Evolutionary conservation across 1,140 invertebrate genomes (phyloP).

Genomic region (Zaprionus nigranus): DNA sequence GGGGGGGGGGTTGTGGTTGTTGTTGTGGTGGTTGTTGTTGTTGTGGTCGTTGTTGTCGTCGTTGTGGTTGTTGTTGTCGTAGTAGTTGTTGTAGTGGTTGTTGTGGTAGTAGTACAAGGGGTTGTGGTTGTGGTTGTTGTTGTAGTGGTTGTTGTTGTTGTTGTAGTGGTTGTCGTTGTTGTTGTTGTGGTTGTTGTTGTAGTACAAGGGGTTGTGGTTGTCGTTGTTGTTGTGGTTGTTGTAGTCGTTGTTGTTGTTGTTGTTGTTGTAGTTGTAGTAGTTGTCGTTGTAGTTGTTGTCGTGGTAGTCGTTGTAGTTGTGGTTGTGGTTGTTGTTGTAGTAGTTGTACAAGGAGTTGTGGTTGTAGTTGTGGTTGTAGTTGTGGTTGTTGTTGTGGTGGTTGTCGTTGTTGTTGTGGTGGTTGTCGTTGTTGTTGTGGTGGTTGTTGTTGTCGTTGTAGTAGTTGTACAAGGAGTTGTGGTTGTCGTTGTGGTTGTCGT

Average conservation of each 20-base stretch:
- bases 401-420: background rate
- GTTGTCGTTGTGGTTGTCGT: constrained; percentile 4
- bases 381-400: constrained; percentile 12
- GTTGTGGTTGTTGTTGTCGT: constrained; percentile 2
- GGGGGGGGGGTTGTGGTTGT: background rate
- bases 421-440: background rate
- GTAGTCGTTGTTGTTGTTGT: background rate
- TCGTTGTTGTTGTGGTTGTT: background rate
- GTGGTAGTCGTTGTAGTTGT: background rate
- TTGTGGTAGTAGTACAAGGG: background rate
- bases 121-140: background rate
- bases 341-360: background rate
- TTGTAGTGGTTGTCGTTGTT: constrained; percentile 15
- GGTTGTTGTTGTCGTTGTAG: constrained; percentile 10
- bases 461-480: background rate
- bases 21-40: background rate
- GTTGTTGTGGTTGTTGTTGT: constrained; percentile 10
- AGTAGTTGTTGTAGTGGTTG: background rate
- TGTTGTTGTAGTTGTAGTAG: constrained; percentile 7
- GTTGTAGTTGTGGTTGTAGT: background rate
- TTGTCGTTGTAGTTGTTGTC: background rate
- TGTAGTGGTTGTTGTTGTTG: background rate
- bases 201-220: background rate
- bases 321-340: background rate
- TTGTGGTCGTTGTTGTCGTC: background rate